Evolutionary conservation across 1,140 invertebrate species (phyloP).

Genomic region (Macrostomum lignano): DNA sequence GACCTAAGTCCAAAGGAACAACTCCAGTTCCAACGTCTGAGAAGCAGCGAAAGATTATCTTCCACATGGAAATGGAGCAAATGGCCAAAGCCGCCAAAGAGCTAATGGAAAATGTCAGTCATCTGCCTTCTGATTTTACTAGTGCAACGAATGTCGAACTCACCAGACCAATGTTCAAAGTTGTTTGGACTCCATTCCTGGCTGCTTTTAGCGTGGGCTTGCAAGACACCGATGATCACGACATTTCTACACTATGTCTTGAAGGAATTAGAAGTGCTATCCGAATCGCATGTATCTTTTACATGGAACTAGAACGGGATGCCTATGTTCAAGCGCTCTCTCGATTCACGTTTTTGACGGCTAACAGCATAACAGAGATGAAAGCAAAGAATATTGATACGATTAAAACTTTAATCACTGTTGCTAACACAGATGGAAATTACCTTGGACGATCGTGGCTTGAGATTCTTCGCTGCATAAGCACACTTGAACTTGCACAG

Average conservation of each 20-base stretch:
- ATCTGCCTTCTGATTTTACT: conserved; percentile 79
- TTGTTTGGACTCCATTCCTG: conserved; percentile 91
- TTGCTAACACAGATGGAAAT: conserved; percentile 54
- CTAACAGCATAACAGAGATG: conserved; percentile 34
- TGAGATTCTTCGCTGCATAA: conserved; percentile 78
- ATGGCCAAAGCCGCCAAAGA: conserved; percentile 84
- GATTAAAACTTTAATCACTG: conserved; percentile 68
- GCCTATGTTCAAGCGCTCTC: conserved; percentile 91
- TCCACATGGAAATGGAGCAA: conserved; percentile 93
- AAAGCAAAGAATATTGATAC: conserved; percentile 98
- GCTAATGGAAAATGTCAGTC: conserved; percentile 89
- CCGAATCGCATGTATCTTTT: conserved; percentile 86
- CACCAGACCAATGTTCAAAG: conserved; percentile 83
- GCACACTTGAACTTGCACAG: conserved; percentile 83
- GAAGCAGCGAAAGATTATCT: conserved; percentile 63
- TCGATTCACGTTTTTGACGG: conserved; percentile 49
- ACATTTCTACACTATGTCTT: conserved; percentile 68
- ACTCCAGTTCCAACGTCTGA: too few relatives aligned
- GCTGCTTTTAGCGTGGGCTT: conserved; percentile 89
- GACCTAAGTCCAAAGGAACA: too few relatives aligned
- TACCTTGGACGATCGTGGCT: conserved; percentile 82
- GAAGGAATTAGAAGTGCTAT: conserved; percentile 82
- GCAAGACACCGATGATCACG: conserved; percentile 13
- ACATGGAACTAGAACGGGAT: conserved; percentile 56
- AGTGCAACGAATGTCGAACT: conserved; percentile 87